Base-by-base conservation (phyloP, 23 tunicate genomes). In the Halocynthia aurantium region DNA sequence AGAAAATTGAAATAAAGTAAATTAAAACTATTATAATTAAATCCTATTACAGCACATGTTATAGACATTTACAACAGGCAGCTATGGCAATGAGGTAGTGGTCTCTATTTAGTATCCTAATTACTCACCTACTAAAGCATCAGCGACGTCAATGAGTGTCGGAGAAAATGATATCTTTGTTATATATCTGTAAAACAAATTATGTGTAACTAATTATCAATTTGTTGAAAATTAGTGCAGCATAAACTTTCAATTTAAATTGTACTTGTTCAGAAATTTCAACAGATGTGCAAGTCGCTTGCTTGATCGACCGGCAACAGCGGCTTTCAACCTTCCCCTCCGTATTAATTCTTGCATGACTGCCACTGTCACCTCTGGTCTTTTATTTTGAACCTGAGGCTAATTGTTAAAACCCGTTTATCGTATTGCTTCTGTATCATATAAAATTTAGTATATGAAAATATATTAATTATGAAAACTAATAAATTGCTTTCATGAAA, bases 301-400 rank as follows among this genome's bases (percentile, higher is more conserved):
- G 13, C 69, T 80, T 17, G 53, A 53, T 62, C 89, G 52, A 6
- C 89, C 89, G 20, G 85, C 89, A 58, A 89, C 10, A 13, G 89
- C 96, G 2, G 89, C 78, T 12, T 53, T 61, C 6, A 89, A 67
- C 6, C 84, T 75, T 21, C 71, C 96, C 40, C 96, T 75, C 49
- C 89, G 73, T 51, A 89, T 84, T 54, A 89, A 78, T 63, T 84
- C 89, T 68, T 89, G 54, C 71, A 89, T 52, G 10, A 89, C 89
- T 8, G 89, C 96, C 15, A 89, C 96, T 6, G 88, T 80, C 10
- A 84, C 83, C 77, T 84, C 89, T 8, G 96, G 96, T 18, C 10
- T 57, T 9, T 80, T 56, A 8, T 12, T 62, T 12, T 53, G 15
- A 19, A 87, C 72, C 31, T 57, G 70, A 54, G 83, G 71, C 83